These are phyloP conservation scores for Ligdia adustata DNA, from an alignment of 2,888 invertebrate genomes.

Conservation along the genomic window DNA sequence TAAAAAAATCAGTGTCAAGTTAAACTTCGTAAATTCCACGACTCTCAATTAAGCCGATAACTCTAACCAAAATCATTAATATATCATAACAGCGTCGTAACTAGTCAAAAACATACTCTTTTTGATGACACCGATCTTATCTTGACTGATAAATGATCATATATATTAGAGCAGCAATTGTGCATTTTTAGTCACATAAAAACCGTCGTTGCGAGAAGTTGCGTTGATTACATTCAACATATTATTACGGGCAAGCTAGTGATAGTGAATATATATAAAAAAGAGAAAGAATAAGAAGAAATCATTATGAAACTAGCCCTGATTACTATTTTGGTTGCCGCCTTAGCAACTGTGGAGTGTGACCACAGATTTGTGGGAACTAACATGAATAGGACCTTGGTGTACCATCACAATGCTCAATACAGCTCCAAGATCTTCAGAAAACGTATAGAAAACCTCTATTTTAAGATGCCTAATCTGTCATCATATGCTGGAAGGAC, in stretches of 20 bases:
- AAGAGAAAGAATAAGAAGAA: too few relatives aligned
- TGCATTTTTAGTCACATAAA: too few relatives aligned
- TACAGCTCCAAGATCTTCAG: conserved; percentile 47
- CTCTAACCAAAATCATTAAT: background rate
- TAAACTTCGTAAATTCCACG: background rate
- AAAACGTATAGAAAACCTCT: conserved; percentile 60
- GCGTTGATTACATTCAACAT: too few relatives aligned
- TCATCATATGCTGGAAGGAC: conserved; percentile 35
- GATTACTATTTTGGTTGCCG: conserved; percentile 40
- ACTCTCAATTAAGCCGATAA: background rate
- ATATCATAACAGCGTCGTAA: background rate
- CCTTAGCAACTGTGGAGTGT: conserved; percentile 52
- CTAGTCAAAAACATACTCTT: background rate
- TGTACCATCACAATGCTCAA: conserved; percentile 47
- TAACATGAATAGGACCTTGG: conserved; percentile 48
- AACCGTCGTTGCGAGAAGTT: too few relatives aligned
- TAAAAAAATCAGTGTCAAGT: background rate
- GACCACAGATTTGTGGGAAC: conserved; percentile 62
- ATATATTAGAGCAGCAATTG: background rate
- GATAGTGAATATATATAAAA: too few relatives aligned
- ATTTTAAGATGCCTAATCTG: conserved; percentile 44
- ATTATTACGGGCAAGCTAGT: too few relatives aligned
- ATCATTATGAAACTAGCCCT: conserved; percentile 49
- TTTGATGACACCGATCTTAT: conserved; percentile 1
- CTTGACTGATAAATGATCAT: background rate